phyloP scores from a whole-genome alignment of 2,797 vertebrate genomes.

The Lycodopsis pacificus region DNA sequence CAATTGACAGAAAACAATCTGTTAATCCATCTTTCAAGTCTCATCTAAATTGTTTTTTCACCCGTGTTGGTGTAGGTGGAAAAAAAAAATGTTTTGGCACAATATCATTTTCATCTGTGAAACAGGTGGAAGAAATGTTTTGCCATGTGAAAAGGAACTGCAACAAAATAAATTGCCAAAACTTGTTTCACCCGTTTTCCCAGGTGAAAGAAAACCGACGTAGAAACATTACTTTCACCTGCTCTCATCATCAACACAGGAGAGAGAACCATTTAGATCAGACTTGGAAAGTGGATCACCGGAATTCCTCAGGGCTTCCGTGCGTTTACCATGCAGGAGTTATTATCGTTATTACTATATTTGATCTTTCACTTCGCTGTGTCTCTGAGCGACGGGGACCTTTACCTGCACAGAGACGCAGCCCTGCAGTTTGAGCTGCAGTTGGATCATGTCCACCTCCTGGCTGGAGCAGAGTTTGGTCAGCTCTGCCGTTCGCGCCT shows the following conservation, averaged over 20 bases:
- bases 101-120: no score
- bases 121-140: background rate
- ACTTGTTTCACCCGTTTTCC: background rate
- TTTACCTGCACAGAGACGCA: constrained; percentile 97
- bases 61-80: background rate
- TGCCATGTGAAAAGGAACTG: no score
- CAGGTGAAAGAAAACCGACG: background rate
- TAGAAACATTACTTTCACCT: background rate
- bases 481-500: constrained; percentile 91
- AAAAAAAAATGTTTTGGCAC: no score
- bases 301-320: background rate
- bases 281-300: background rate
- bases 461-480: constrained; percentile 90
- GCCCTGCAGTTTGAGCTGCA: constrained; percentile 97
- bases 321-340: background rate
- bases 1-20: background rate
- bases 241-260: background rate
- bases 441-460: constrained; percentile 95
- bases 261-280: background rate
- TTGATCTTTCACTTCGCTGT: background rate
- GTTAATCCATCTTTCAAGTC: background rate
- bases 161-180: no score
- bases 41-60: background rate
- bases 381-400: background rate
- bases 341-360: background rate